Evolutionary conservation across 1,140 invertebrate genomes (phyloP).

Genomic region (Trissolcus basalis): DNA sequence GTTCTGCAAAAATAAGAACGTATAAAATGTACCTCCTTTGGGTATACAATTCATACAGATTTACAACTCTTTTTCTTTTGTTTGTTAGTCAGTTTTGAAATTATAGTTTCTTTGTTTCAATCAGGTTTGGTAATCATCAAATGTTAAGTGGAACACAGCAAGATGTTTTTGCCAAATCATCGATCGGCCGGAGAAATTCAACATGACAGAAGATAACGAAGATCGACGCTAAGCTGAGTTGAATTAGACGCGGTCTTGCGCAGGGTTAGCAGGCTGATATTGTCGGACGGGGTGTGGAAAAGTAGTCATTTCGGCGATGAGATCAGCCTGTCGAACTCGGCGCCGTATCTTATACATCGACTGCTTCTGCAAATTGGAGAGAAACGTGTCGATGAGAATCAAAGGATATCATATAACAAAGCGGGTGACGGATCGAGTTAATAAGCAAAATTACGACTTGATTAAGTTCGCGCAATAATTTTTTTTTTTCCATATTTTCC

Average conservation of each 20-base stretch:
- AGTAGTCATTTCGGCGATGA: conserved; percentile 81
- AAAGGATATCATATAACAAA: conserved; percentile 8
- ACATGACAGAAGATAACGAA: conserved; percentile 42
- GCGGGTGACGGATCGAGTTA: conserved; percentile 11
- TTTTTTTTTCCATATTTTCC: too few species aligned
- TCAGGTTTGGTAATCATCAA: conserved; percentile 9
- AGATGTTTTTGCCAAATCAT: conserved; percentile 22
- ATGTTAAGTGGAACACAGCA: conserved; percentile 1
- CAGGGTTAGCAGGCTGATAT: conserved; percentile 80
- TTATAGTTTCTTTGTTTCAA: too few species aligned
- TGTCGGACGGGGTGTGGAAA: conserved; percentile 78
- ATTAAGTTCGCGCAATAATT: too few species aligned
- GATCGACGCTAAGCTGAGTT: conserved; percentile 40
- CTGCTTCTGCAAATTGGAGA: conserved; percentile 34
- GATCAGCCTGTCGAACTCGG: conserved; percentile 81
- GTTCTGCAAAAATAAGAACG: too few species aligned
- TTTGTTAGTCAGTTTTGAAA: too few species aligned
- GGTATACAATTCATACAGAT: too few species aligned
- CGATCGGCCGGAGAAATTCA: conserved; percentile 20
- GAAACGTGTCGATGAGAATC: conserved; percentile 21
- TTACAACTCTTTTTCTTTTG: too few species aligned
- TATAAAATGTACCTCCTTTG: too few species aligned
- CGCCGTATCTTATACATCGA: conserved; percentile 61
- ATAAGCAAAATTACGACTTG: conserved; percentile 10
- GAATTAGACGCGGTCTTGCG: conserved; percentile 59